Evolutionary conservation across 2,797 vertebrate genomes (phyloP).

Genomic region (Rhinoraja longicauda): DNA sequence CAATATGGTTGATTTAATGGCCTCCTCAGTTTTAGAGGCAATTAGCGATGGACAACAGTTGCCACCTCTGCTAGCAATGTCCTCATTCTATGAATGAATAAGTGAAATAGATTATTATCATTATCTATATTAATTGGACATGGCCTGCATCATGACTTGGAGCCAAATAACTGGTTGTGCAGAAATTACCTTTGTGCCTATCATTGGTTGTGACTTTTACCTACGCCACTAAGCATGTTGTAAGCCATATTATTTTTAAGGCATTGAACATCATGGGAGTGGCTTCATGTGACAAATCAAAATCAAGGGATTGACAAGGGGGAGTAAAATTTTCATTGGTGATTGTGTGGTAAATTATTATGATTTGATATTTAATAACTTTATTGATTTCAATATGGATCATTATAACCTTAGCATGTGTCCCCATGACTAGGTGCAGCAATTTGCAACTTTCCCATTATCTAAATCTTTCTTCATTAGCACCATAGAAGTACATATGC

Average conservation of each 20-base stretch:
- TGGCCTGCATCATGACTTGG: neutral
- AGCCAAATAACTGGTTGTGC: neutral
- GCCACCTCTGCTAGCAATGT: too few relatives aligned
- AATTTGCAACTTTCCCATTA: neutral
- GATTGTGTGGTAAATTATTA: neutral
- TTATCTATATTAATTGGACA: neutral
- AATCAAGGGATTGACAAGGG: neutral
- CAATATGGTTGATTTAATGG: too few relatives aligned
- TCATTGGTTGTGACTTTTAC: neutral
- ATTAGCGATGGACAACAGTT: too few relatives aligned
- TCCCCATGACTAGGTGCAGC: neutral
- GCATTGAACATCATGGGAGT: too few relatives aligned
- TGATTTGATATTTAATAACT: neutral
- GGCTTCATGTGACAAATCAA: neutral
- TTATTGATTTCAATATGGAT: neutral
- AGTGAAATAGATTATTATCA: neutral
- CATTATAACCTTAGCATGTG: neutral
- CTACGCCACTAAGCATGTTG: neutral
- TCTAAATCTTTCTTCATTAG: neutral
- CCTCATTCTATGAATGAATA: too few relatives aligned
- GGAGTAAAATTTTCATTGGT: neutral
- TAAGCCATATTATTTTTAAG: neutral
- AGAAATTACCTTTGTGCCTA: neutral
- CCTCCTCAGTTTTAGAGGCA: too few relatives aligned
- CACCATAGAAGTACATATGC: neutral